These are phyloP conservation scores for Cheracebus regulus DNA, from an alignment of 2,797 vertebrate species.

Conservation along the genomic window DNA sequence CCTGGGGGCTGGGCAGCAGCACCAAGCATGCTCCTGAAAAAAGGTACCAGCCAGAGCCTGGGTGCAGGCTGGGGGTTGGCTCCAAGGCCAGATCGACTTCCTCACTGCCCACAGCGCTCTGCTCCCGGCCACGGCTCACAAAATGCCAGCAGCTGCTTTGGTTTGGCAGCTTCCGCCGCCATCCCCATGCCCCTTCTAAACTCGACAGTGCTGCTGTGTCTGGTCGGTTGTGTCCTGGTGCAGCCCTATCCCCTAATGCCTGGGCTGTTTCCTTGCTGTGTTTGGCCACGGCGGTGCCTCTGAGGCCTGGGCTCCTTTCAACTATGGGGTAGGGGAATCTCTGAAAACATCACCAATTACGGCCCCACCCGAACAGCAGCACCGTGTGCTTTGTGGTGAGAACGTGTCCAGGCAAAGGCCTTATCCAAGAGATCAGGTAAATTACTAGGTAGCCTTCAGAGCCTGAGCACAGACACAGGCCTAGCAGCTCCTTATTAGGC, in stretches of 20 bases:
- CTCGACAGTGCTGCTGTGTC: conserved; percentile 53
- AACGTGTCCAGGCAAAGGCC: conserved; percentile 57
- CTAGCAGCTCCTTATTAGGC: conserved; percentile 37
- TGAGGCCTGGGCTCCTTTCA: background rate
- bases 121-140: background rate
- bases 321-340: background rate
- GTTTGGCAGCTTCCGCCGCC: background rate
- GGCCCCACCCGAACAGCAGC: background rate
- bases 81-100: background rate
- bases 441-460: conserved; percentile 27
- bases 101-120: background rate
- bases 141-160: background rate
- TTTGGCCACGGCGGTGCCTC: background rate
- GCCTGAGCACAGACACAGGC: background rate
- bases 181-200: background rate
- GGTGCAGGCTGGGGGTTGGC: background rate
- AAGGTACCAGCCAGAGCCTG: background rate
- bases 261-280: too few relatives aligned
- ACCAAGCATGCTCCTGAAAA: background rate
- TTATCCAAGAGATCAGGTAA: conserved; percentile 29
- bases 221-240: conserved; percentile 71
- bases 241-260: conserved; percentile 40
- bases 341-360: background rate
- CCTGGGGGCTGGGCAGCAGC: too few relatives aligned
- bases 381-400: background rate